These are phyloP conservation scores for Streptopelia turtur DNA, from an alignment of 2,797 vertebrate species.

Conservation along the genomic window DNA sequence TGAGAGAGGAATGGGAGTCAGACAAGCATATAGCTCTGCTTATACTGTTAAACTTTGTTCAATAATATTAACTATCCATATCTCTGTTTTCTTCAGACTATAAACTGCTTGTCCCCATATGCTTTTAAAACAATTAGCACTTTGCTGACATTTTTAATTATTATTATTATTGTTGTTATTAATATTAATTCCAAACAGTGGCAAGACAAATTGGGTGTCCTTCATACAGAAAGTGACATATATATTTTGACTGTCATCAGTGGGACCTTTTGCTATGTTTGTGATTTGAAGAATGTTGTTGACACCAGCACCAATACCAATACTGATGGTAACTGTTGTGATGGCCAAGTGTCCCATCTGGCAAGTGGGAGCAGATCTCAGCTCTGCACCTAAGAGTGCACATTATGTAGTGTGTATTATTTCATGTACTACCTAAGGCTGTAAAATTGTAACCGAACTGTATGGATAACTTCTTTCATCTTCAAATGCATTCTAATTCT, in stretches of 20 bases:
- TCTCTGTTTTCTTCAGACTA: neutral
- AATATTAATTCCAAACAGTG: neutral
- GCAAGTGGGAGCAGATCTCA: neutral
- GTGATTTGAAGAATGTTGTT: neutral
- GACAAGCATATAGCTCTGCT: neutral
- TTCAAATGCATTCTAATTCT: neutral
- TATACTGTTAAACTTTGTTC: neutral
- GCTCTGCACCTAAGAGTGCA: neutral
- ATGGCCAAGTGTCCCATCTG: neutral
- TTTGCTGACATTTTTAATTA: neutral
- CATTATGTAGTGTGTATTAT: neutral
- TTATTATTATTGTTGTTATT: conserved; percentile 8
- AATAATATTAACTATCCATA: neutral
- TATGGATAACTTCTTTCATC: neutral
- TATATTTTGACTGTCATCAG: neutral
- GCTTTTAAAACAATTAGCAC: neutral
- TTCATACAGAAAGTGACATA: neutral
- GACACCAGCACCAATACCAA: neutral
- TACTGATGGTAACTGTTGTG: neutral
- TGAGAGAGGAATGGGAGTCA: neutral
- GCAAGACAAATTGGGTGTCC: neutral
- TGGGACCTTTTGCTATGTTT: neutral
- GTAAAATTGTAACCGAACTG: neutral
- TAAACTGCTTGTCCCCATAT: neutral
- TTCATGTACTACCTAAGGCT: neutral